A percentile compares a stretch with the other conserved stretches of the same genome.
Evolutionary conservation across 1,140 invertebrate species (phyloP).

Genomic region (Pogonomyrmex barbatus): DNA sequence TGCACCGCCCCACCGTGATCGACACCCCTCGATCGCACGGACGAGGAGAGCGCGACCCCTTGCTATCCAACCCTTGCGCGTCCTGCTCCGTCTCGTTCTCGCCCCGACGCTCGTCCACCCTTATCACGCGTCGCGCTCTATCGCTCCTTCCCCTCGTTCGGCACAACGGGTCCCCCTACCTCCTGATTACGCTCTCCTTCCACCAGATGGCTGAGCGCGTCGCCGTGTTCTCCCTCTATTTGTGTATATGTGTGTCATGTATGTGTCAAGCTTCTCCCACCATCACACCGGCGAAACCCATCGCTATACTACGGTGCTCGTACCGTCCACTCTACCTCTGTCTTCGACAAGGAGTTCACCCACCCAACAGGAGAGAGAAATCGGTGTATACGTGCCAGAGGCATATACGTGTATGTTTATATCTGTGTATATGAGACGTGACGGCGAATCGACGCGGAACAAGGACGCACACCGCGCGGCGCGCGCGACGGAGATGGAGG

Average conservation of each 20-base stretch:
- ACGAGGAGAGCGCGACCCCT: slow-evolving; percentile 65
- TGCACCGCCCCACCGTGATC: slow-evolving; percentile 76
- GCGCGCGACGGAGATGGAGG: slow-evolving; percentile 36
- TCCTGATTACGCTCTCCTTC: slow-evolving; percentile 36
- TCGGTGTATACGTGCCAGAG: slow-evolving; percentile 18
- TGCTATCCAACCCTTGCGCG: slow-evolving; percentile 67
- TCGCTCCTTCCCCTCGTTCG: slow-evolving; percentile 61
- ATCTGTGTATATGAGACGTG: slow-evolving; percentile 45
- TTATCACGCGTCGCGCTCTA: slow-evolving; percentile 27
- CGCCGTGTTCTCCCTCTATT: background rate
- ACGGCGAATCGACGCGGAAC: slow-evolving; percentile 74
- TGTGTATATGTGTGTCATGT: slow-evolving; percentile 23
- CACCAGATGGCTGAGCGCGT: slow-evolving; percentile 64
- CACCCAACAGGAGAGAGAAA: slow-evolving; percentile 23
- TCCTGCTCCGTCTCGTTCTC: slow-evolving; percentile 70
- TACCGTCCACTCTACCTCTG: slow-evolving; percentile 57
- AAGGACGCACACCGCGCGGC: slow-evolving; percentile 66
- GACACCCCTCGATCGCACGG: slow-evolving; percentile 70
- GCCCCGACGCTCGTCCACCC: slow-evolving; percentile 7
- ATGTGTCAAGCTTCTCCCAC: slow-evolving; percentile 64
- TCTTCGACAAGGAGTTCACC: slow-evolving; percentile 50
- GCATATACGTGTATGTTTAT: background rate
- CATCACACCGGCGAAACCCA: background rate
- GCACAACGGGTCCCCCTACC: slow-evolving; percentile 30
- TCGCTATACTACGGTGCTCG: slow-evolving; percentile 6